These are phyloP conservation scores for Lapara coniferarum DNA, from an alignment of 2,888 invertebrate genomes.

Conservation along the genomic window DNA sequence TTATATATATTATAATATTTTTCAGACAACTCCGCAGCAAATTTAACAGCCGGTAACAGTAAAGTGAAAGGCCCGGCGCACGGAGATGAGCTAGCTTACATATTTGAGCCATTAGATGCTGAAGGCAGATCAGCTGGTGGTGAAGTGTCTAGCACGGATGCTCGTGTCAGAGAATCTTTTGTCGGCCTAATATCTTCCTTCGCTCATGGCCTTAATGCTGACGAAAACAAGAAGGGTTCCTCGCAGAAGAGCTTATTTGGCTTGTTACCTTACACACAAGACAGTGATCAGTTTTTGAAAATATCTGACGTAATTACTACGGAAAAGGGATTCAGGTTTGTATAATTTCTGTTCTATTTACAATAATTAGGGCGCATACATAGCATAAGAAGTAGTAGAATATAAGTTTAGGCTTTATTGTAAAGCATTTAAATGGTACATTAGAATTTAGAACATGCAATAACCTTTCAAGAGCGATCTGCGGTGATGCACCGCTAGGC, in stretches of 20 bases:
- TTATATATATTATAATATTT: background rate
- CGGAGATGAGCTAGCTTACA: conserved; percentile 88
- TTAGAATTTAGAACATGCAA: background rate
- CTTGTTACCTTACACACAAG: conserved; percentile 54
- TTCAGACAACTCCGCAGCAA: conserved; percentile 40
- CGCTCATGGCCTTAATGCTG: conserved; percentile 69
- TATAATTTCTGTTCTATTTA: background rate
- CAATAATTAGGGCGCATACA: background rate
- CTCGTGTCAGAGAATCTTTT: conserved; percentile 85
- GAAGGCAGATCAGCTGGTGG: conserved; percentile 81
- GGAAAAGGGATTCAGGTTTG: conserved; percentile 28
- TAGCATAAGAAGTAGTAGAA: background rate
- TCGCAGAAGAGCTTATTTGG: conserved; percentile 40
- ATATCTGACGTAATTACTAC: conserved; percentile 57
- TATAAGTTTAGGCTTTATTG: no score
- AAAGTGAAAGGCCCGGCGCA: conserved; percentile 80
- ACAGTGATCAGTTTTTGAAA: conserved; percentile 65
- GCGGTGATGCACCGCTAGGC: background rate
- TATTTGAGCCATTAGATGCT: conserved; percentile 86
- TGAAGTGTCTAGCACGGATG: conserved; percentile 79
- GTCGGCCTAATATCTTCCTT: conserved; percentile 87
- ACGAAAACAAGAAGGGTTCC: conserved; percentile 29
- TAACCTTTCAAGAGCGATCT: background rate
- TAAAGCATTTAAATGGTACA: no score
- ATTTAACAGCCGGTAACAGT: conserved; percentile 36